Evolutionary conservation across 2,797 vertebrate species (phyloP).

Genomic region (Corythornis leucogaster): DNA sequence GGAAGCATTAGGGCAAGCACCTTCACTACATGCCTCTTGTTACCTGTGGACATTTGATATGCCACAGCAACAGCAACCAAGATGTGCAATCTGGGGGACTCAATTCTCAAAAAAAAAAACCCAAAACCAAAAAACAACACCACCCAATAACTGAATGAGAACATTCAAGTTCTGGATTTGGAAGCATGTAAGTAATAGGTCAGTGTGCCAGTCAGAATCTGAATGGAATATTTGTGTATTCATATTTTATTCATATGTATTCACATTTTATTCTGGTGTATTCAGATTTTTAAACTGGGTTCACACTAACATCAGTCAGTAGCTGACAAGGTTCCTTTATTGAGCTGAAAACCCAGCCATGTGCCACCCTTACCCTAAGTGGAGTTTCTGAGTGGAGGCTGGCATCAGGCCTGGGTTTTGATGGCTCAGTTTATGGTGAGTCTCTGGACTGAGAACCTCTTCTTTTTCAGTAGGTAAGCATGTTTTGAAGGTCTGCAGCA

Average conservation of each 20-base stretch:
- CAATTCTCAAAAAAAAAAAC: background rate
- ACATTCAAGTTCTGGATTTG: background rate
- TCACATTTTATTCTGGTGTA: background rate
- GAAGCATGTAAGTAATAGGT: background rate
- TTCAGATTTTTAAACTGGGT: background rate
- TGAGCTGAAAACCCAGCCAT: background rate
- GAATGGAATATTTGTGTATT: background rate
- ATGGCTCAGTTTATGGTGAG: background rate
- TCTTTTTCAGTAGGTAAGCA: constrained; percentile 20
- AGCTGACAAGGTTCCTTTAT: background rate
- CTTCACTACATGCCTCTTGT: background rate
- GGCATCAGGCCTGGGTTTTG: background rate
- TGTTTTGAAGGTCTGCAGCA: constrained; percentile 33
- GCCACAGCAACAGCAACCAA: background rate
- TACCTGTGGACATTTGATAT: background rate
- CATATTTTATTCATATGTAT: background rate
- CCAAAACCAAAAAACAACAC: background rate
- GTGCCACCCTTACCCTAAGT: background rate
- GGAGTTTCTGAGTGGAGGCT: background rate
- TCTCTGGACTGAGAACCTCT: background rate
- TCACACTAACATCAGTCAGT: background rate
- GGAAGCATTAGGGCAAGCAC: background rate
- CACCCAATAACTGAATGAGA: background rate
- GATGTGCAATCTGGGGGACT: background rate
- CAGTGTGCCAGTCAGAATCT: background rate